Base-by-base conservation (phyloP, 2,888 invertebrate genomes). In the Aphidius colemani region DNA sequence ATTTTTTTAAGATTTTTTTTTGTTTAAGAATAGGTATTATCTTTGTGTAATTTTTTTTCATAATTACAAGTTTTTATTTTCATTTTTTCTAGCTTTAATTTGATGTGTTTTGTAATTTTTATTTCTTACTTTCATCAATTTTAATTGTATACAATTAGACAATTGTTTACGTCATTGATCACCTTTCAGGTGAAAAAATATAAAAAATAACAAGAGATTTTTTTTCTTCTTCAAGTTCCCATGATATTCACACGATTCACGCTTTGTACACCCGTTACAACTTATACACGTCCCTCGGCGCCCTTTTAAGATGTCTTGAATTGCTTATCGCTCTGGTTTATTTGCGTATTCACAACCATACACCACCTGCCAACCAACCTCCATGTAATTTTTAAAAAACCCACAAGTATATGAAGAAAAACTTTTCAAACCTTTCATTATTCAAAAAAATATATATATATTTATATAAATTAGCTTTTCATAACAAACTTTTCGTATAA, bases 261-360 rank as follows among this genome's bases (percentile, higher is more conserved):
- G 41, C 8, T 41, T 11, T 64, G 64, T 55, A 60, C 60, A 59
- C 44, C 59, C 56, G 56, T 56, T 61, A 61, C n/a, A n/a, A n/a
- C n/a, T n/a, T n/a, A n/a, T n/a, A n/a, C 60, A 51, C 50, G 39
- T 39, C 40, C 41, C 41, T 49, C n/a, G 11, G 41, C 51, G 51
- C 43, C 51, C 51, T 58, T 50, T 59, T 13, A 18, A 43, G 41
- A 41, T 53, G 40, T 61, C 48, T 55, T 46, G 53, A 45, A 58
- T 63, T 40, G 40, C 63, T 58, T 50, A 53, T 58, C 63, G 46
- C 45, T 30, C 44, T 56, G 18, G 13, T 56, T 30, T 56, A 56
- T 56, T 56, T 56, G 45, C 56, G 13, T 56, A 30, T 30, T 30
- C 30, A 30, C 30, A 30, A 30, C 30, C 30, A 30, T 30, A 30